Percentiles rank a stretch among this genome's conserved stretches.
Evolutionary conservation across 2,113 vertebrate genomes (phyloP).

Genomic region (Takifugu bimaculatus): DNA sequence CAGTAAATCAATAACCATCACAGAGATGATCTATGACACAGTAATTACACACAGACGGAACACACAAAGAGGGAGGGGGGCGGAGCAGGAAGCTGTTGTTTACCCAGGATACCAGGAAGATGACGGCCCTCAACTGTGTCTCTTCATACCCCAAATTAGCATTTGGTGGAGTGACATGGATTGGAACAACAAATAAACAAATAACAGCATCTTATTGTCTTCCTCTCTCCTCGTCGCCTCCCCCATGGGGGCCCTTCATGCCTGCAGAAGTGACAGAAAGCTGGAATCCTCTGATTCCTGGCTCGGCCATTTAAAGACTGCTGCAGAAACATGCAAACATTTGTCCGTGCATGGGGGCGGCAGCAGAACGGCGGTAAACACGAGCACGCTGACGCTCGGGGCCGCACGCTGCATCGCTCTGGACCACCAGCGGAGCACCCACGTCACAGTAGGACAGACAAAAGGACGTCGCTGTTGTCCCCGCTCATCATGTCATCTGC

Average conservation of each 20-base stretch:
- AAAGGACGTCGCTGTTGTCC: too few relatives aligned
- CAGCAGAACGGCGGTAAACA: constrained; percentile 3
- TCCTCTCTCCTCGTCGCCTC: too few relatives aligned
- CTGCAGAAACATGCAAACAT: constrained; percentile 8
- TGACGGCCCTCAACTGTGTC: background rate
- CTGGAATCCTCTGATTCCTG: too few relatives aligned
- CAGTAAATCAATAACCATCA: constrained; percentile 62
- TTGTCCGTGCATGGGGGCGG: constrained; percentile 15
- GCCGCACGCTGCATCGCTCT: constrained; percentile 19
- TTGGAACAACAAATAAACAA: too few relatives aligned
- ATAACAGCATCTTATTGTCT: too few relatives aligned
- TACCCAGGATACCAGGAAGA: background rate
- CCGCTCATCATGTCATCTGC: too few relatives aligned
- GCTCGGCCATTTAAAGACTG: too few relatives aligned
- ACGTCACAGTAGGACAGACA: constrained; percentile 6
- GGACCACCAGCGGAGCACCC: constrained; percentile 42
- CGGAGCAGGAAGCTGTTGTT: background rate
- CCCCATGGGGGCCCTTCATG: too few relatives aligned
- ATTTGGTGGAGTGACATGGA: too few relatives aligned
- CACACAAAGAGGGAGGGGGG: constrained; percentile 6
- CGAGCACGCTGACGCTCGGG: constrained; percentile 10
- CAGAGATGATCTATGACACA: constrained; percentile 61
- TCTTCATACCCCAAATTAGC: background rate
- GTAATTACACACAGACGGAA: constrained; percentile 50
- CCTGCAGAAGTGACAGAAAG: too few relatives aligned